These are phyloP conservation scores for Hypsibius dujardini DNA, from an alignment of 1,140 invertebrate genomes.

Conservation along the genomic window DNA sequence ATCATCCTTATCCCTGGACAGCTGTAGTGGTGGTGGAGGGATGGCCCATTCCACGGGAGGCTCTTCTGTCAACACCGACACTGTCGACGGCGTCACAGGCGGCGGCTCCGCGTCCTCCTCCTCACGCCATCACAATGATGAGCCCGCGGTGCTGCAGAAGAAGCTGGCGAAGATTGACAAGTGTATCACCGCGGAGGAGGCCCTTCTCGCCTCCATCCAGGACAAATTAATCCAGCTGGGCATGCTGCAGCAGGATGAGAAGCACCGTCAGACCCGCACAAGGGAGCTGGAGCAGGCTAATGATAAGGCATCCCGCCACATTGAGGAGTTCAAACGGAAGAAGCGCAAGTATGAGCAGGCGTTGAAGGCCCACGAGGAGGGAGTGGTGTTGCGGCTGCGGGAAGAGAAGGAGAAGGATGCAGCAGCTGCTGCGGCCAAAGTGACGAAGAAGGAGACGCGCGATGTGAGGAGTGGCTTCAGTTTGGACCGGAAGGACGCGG, in stretches of 20 bases:
- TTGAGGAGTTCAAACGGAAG: constrained; percentile 9
- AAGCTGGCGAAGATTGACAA: constrained; percentile 3
- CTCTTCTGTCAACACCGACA: too few species aligned
- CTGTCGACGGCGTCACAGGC: too few species aligned
- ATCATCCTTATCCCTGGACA: too few species aligned
- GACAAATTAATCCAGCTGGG: constrained; percentile 10
- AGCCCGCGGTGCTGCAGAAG: background rate
- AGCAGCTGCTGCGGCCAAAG: background rate
- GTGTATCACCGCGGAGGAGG: constrained; percentile 4
- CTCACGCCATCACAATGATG: background rate
- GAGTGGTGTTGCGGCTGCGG: background rate
- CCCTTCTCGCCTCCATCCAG: background rate
- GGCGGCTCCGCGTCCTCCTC: background rate
- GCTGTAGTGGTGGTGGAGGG: too few species aligned
- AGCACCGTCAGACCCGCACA: background rate
- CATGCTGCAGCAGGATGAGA: background rate
- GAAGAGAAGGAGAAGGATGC: background rate
- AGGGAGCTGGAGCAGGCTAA: background rate
- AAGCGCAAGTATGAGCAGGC: background rate
- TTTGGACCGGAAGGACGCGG: background rate
- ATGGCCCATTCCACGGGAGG: too few species aligned
- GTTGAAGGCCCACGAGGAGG: background rate
- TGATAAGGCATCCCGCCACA: background rate
- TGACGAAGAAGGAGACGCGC: background rate
- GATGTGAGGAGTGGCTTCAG: background rate